Evolutionary conservation across 2,888 invertebrate genomes (phyloP).

Genomic region (Rhaphigaster nebulosa): DNA sequence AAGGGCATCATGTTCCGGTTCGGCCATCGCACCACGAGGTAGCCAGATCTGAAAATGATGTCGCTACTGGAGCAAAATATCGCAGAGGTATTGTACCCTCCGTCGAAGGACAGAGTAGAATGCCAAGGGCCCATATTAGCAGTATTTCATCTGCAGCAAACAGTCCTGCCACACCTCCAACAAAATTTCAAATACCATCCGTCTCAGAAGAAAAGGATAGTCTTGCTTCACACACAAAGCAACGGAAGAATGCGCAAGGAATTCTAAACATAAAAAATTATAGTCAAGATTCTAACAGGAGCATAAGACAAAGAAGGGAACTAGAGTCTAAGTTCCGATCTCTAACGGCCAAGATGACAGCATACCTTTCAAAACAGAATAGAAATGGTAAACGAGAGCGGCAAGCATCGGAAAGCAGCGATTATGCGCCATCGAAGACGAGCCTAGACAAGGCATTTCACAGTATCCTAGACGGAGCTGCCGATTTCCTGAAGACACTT

Average conservation of each 20-base stretch:
- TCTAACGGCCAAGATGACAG: not conserved
- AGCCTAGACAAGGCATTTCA: constrained; percentile 19
- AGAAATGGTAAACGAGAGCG: not conserved
- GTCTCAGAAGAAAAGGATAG: too few species aligned
- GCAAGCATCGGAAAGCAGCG: not conserved
- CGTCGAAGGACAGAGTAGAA: not conserved
- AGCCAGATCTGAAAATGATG: not conserved
- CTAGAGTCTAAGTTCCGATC: not conserved
- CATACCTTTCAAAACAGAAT: not conserved
- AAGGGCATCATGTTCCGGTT: not conserved
- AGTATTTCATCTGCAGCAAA: not conserved
- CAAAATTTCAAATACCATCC: too few species aligned
- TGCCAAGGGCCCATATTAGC: not conserved
- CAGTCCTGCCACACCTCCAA: not conserved
- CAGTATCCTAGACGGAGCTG: constrained; percentile 18
- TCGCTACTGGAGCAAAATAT: not conserved
- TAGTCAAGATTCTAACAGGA: not conserved
- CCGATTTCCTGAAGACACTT: not conserved
- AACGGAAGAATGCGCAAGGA: too few species aligned
- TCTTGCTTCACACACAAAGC: too few species aligned
- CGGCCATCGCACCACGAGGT: not conserved
- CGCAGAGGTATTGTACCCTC: not conserved
- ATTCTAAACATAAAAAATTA: too few species aligned
- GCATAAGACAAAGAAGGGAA: not conserved
- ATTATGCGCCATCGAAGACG: not conserved